Base-by-base conservation (phyloP, 2,797 vertebrate genomes). In the Cuculus canorus region DNA sequence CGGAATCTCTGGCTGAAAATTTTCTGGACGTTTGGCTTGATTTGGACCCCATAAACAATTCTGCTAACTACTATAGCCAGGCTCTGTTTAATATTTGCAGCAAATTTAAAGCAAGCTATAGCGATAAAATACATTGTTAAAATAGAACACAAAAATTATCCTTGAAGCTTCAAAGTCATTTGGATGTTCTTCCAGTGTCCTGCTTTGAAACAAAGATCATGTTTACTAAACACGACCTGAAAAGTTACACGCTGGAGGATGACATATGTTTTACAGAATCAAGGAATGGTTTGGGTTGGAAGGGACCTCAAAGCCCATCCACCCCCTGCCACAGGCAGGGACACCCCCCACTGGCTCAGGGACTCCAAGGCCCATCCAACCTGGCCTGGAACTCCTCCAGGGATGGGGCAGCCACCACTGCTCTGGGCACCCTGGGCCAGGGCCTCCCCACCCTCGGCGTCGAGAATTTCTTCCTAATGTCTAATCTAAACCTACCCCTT, bases 21-120 rank as follows among this genome's bases (percentile, higher is more conserved):
- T 98, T 98, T 98, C 98, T 98, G 98, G 98, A 98, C 98, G 37
- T 97, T 99, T 98, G 98, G 98, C 98, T 97, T 98, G 97, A 95
- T 96, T 97, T 98, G 97, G 97, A 91, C 96, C 95, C 97, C 93
- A 95, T 96, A 98, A 98, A 98, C 97, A 97, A 95, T 97, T 96
- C 91, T 90, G 90, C 95, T 96, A 97, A 97, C 97, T 93, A 93
- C 96, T 95, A 72, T 53, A 95, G 96, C 92, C 94, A 92, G 90
- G 71, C 52, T 90, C 91, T 86, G 92, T 94, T 96, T 97, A 98
- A 98, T 97, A 97, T 97, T 85, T 94, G 94, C 97, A 91, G 94
- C 83, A 96, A 97, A 98, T 98, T 95, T 97, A 94, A 97, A 98
- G 92, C 59, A 5, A 96, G 92, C 90, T 93, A 83, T 88, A 97